Evolutionary conservation across 2,888 invertebrate species (phyloP).

Genomic region (Disparrhopalites patrizii): DNA sequence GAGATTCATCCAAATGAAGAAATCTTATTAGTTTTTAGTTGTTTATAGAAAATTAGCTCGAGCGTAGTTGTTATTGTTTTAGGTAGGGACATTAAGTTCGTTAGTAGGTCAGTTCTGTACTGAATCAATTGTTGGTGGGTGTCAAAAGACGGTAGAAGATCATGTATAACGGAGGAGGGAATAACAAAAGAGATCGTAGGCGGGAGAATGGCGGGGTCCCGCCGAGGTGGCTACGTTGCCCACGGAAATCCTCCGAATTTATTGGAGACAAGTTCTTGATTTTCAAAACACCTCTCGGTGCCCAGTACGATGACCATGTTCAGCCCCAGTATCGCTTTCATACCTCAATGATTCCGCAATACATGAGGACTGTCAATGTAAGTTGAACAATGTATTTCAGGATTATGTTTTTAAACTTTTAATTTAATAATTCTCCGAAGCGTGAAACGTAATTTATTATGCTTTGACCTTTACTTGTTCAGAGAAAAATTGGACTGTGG

Average conservation of each 20-base stretch:
- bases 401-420: neutral
- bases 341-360: conserved; percentile 79
- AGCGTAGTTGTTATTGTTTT: no score
- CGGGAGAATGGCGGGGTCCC: conserved; percentile 65
- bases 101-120: no score
- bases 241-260: conserved; percentile 69
- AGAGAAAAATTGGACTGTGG: conserved; percentile 89
- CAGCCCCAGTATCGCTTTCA: conserved; percentile 77
- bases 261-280: conserved; percentile 83
- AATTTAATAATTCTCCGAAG: neutral
- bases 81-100: no score
- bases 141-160: no score
- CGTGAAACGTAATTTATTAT: no score
- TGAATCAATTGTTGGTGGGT: no score
- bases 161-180: conserved; percentile 2
- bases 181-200: conserved; percentile 8
- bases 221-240: conserved; percentile 81
- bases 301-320: conserved; percentile 76
- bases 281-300: conserved; percentile 88
- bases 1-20: no score
- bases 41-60: no score
- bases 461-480: no score
- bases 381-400: conserved; percentile 22
- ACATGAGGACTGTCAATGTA: conserved; percentile 72
- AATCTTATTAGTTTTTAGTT: no score